These are phyloP conservation scores for Mycalesis mineus DNA, from an alignment of 2,888 invertebrate species.

Conservation along the genomic window DNA sequence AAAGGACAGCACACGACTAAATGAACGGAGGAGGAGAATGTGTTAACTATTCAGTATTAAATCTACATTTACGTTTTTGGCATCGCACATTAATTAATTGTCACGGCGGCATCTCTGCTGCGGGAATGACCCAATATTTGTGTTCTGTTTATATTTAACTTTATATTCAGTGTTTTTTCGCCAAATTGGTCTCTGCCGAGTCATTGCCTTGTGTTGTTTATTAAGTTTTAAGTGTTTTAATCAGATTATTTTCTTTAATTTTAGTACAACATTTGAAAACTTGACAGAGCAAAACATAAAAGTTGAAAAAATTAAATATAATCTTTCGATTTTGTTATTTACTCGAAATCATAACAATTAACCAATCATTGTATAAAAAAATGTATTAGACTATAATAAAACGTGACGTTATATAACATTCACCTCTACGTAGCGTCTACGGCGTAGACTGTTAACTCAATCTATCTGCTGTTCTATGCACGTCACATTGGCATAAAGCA, in stretches of 20 bases:
- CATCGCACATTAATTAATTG: conserved; percentile 55
- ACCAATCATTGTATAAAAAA: no score
- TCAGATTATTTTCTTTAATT: no score
- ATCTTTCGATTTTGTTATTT: no score
- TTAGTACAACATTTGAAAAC: neutral
- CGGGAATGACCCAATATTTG: conserved; percentile 31
- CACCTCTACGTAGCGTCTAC: no score
- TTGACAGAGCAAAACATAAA: neutral
- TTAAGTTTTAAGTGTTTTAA: conserved; percentile 3
- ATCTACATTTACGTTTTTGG: conserved; percentile 54
- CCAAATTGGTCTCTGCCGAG: conserved; percentile 25
- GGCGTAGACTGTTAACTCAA: no score
- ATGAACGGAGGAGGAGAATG: conserved; percentile 29
- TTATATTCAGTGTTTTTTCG: conserved; percentile 25
- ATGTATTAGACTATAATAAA: no score
- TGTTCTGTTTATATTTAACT: conserved; percentile 35
- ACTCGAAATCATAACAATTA: no score
- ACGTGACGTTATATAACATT: no score
- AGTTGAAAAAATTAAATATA: no score
- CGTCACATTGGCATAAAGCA: no score
- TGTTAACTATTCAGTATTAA: conserved; percentile 39
- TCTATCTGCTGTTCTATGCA: no score
- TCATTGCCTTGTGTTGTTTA: conserved; percentile 23
- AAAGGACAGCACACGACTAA: conserved; percentile 43
- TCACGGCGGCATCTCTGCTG: conserved; percentile 40